These are phyloP conservation scores for Gadopsis bispinosus DNA, from an alignment of 2,797 vertebrate genomes.

Conservation along the genomic window DNA sequence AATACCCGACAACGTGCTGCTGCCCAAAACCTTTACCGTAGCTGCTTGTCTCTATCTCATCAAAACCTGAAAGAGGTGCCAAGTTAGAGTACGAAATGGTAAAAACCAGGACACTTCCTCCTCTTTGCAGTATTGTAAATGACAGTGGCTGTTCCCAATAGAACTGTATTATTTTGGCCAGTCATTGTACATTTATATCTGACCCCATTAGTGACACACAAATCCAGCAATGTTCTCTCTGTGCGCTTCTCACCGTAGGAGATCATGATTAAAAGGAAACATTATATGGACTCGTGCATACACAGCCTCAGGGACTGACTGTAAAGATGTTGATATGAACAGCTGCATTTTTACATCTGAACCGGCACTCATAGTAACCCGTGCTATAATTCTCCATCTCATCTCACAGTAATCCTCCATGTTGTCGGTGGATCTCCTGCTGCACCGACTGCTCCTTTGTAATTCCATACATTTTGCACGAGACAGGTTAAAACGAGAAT, in stretches of 20 bases:
- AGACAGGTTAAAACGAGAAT: not conserved
- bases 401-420: constrained; percentile 56
- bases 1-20: not conserved
- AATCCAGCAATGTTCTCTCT: constrained; percentile 45
- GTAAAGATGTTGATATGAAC: constrained; percentile 16
- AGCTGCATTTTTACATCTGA: constrained; percentile 25
- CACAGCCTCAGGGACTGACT: not conserved
- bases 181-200: constrained; percentile 68
- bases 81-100: constrained; percentile 10
- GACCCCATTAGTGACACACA: constrained; percentile 75
- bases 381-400: constrained; percentile 52
- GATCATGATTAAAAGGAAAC: constrained; percentile 10
- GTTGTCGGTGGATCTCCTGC: constrained; percentile 40
- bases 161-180: constrained; percentile 60
- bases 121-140: constrained; percentile 32
- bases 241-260: not conserved
- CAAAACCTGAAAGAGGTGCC: not conserved
- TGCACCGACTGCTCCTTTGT: constrained; percentile 9
- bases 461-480: no score
- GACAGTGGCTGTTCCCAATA: constrained; percentile 46
- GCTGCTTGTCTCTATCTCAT: not conserved
- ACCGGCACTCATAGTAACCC: constrained; percentile 37
- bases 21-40: not conserved
- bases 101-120: constrained; percentile 50
- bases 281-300: not conserved